Conservation (phyloP, 2,888 invertebrate genomes). For the Crossocerus cetratus region DNA sequence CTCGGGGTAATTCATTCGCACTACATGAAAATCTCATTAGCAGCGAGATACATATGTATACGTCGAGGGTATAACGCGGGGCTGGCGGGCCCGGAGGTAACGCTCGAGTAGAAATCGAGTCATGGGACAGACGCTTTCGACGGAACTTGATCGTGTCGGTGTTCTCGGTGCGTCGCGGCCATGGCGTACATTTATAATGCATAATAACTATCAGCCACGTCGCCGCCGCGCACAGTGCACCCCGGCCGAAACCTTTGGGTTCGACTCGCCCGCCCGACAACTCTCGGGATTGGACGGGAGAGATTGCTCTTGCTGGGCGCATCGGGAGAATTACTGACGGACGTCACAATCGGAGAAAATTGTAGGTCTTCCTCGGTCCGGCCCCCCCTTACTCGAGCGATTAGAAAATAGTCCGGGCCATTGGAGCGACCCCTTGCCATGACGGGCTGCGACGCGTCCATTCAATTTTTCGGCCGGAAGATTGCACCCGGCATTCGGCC, state of each 20-base stretch:
- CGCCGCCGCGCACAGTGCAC: neutral
- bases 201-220: constrained; percentile 50
- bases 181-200: constrained; percentile 56
- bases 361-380: no score
- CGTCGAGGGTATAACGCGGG: neutral
- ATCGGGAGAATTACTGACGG: no score
- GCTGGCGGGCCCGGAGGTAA: constrained; percentile 43
- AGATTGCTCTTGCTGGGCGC: no score
- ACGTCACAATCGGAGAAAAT: no score
- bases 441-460: neutral
- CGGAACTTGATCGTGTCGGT: constrained; percentile 61
- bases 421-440: neutral
- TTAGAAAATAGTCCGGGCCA: neutral
- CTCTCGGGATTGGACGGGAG: no score
- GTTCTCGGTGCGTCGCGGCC: constrained; percentile 51
- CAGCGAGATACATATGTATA: constrained; percentile 53
- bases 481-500: constrained; percentile 3
- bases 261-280: no score
- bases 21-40: constrained; percentile 68
- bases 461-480: constrained; percentile 2
- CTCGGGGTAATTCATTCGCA: constrained; percentile 59
- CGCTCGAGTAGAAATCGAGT: constrained; percentile 57
- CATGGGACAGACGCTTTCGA: constrained; percentile 56
- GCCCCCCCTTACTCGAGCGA: neutral
- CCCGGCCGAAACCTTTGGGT: no score